phyloP scores from a whole-genome alignment of 2,113 vertebrate genomes.

The Centropus unirufus region DNA sequence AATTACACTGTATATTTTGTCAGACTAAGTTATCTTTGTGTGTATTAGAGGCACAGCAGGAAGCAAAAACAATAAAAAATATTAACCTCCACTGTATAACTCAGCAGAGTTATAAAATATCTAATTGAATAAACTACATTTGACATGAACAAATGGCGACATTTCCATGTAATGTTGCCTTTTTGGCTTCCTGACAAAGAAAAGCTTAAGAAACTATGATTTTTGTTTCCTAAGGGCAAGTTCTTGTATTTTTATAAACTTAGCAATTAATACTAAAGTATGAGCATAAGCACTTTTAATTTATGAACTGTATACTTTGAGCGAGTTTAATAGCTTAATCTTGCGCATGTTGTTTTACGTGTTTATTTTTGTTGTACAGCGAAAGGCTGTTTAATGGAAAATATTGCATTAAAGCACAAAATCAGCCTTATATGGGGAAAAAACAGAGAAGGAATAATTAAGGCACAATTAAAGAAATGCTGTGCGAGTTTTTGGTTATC shows the following conservation, averaged over 20 bases:
- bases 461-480: neutral
- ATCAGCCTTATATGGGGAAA: neutral
- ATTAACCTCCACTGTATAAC: slow-evolving; percentile 24
- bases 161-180: slow-evolving; percentile 48
- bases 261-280: slow-evolving; percentile 50
- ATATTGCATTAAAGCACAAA: neutral
- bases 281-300: slow-evolving; percentile 42
- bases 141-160: slow-evolving; percentile 48
- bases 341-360: neutral
- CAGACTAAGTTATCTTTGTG: slow-evolving; percentile 22
- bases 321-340: neutral
- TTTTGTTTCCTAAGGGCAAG: slow-evolving; percentile 43
- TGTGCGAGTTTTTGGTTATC: neutral
- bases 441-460: neutral
- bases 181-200: slow-evolving; percentile 54
- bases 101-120: slow-evolving; percentile 29
- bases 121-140: slow-evolving; percentile 53
- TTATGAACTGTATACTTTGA: slow-evolving; percentile 41
- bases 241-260: slow-evolving; percentile 50
- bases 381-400: slow-evolving; percentile 16
- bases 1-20: slow-evolving; percentile 51
- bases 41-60: slow-evolving; percentile 27
- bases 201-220: slow-evolving; percentile 29
- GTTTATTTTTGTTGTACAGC: neutral
- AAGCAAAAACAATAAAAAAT: slow-evolving; percentile 49